phyloP scores from a whole-genome alignment of 2,888 invertebrate species.

The Dinocampus coccinellae region DNA sequence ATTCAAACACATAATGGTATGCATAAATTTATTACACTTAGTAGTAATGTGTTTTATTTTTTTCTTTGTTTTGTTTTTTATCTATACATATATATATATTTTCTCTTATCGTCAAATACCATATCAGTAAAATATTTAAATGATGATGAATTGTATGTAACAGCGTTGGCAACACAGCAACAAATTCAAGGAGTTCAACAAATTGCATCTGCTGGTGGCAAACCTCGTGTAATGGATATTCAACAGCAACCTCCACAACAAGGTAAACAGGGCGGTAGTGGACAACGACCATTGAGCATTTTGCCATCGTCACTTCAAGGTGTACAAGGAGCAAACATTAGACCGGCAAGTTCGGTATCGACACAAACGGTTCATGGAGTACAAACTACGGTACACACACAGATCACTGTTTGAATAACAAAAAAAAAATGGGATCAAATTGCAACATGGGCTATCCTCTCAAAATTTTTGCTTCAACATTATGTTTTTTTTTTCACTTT shows the following conservation, averaged over 20 bases:
- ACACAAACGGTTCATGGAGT: conserved; percentile 79
- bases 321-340: conserved; percentile 73
- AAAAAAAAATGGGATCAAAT: conserved; percentile 15
- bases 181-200: conserved; percentile 67
- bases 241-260: conserved; percentile 67
- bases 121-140: not conserved
- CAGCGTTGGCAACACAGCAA: conserved; percentile 68
- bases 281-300: conserved; percentile 71
- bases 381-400: conserved; percentile 65
- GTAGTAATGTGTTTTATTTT: not conserved
- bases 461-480: conserved; percentile 23
- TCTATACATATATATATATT: not conserved
- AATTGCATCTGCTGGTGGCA: conserved; percentile 66
- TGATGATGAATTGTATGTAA: conserved; percentile 4
- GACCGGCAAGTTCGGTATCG: conserved; percentile 86
- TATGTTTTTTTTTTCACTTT: not conserved
- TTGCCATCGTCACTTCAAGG: conserved; percentile 73
- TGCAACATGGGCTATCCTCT: conserved; percentile 6
- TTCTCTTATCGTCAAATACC: too few relatives aligned
- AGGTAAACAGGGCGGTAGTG: conserved; percentile 58
- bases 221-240: conserved; percentile 66
- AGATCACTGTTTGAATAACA: conserved; percentile 53
- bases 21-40: conserved; percentile 53
- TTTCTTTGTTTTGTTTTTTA: not conserved
- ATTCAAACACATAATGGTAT: conserved; percentile 79